Conservation (phyloP, 2,888 invertebrate species). For the Hirtodrosophila duncani region DNA sequence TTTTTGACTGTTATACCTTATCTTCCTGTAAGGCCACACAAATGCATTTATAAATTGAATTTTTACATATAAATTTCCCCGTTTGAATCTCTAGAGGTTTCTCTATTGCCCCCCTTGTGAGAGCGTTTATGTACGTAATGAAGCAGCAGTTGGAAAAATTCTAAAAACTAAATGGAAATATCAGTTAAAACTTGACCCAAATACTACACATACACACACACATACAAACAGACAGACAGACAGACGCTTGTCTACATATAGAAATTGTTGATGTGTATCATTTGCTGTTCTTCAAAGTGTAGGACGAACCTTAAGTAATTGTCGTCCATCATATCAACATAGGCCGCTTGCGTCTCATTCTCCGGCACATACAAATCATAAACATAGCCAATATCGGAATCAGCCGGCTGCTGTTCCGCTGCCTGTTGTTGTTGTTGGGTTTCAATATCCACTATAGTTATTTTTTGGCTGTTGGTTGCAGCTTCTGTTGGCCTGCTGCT, state of each 20-base stretch:
- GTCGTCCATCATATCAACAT: conserved; percentile 76
- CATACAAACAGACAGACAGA: conserved; percentile 13
- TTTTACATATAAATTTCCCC: no score
- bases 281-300: conserved; percentile 76
- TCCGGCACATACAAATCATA: conserved; percentile 83
- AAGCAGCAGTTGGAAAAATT: no score
- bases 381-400: conserved; percentile 79
- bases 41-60: no score
- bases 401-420: conserved; percentile 51
- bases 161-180: conserved; percentile 2
- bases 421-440: conserved; percentile 31
- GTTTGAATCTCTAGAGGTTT: no score
- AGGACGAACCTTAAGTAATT: conserved; percentile 78
- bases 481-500: conserved; percentile 18
- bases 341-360: conserved; percentile 79
- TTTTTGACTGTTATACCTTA: no score
- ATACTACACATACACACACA: conserved; percentile 13
- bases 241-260: conserved; percentile 65
- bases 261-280: conserved; percentile 73
- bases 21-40: no score
- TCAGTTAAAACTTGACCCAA: conserved; percentile 13
- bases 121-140: no score
- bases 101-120: no score
- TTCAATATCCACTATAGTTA: conserved; percentile 82
- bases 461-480: no score